Evolutionary conservation across 2,113 vertebrate genomes (phyloP).

Genomic region (Nycticryphes semicollaris): DNA sequence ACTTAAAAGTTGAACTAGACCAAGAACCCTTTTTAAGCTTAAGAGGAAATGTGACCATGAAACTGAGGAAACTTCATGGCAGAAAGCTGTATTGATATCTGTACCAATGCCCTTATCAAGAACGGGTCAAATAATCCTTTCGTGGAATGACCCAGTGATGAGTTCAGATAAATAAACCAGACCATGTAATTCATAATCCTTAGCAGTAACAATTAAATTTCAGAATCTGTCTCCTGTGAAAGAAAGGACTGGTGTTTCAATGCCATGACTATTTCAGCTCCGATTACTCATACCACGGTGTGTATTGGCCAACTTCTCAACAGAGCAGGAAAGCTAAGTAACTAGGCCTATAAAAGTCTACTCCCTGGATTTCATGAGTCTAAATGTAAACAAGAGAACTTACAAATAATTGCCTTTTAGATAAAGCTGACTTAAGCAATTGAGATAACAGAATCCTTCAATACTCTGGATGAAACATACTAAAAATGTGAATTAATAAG

Average conservation of each 20-base stretch:
- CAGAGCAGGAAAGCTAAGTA: neutral
- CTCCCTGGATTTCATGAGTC: neutral
- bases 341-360: neutral
- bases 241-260: neutral
- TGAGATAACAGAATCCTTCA: constrained; percentile 71
- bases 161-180: constrained; percentile 66
- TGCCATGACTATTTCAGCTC: neutral
- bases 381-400: constrained; percentile 63
- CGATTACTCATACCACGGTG: neutral
- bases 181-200: constrained; percentile 31
- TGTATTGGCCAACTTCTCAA: neutral
- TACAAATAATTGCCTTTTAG: constrained; percentile 64
- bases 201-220: constrained; percentile 64
- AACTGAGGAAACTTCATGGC: neutral
- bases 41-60: neutral
- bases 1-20: neutral
- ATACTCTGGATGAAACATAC: constrained; percentile 56
- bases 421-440: constrained; percentile 75
- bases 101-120: constrained; percentile 37
- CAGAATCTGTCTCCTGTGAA: neutral
- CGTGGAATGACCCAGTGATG: constrained; percentile 27
- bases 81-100: constrained; percentile 29
- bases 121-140: constrained; percentile 56
- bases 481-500: constrained; percentile 77
- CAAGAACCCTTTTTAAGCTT: neutral